Evolutionary conservation across 2,113 vertebrate species (phyloP), one percentile per base, ranked within the genome.

Genomic region (Sitta europaea): DNA sequence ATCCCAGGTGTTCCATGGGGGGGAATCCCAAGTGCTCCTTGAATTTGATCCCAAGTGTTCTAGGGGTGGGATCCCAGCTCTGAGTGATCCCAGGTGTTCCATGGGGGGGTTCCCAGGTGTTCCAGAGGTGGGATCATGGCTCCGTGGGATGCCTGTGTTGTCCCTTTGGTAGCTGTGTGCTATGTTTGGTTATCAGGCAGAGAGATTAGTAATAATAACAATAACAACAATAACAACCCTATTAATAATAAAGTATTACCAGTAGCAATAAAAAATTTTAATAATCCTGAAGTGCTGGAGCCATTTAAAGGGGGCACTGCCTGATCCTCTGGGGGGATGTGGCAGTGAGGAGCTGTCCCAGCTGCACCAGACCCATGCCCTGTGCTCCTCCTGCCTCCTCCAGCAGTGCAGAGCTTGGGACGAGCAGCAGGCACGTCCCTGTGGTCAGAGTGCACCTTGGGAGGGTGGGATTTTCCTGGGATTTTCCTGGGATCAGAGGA

Each of bases 281-380:
- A 10, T 5, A 11, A 38, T 47, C 33, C 31, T 42, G 62, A 5
- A 14, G 47, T 47, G 57, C 25, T 80, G 78, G 50, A 53, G 75
- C 8, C 2, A 1, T n/a, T 35, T 23, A 0, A 35, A 29, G 11
- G 2, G 35, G 17, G 25, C 5, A 0, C 31, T 67, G 10, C 35
- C 40, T 31, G 47, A 9, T 11, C 10, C 57, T 12, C 8, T 20
- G 48, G 24, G 36, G 59, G 12, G 45, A 21, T 11, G 68, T 8
- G 88, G 43, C 68, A 12, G 21, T 2, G 35, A 20, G 53, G 47
- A 27, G 14, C 61, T 58, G 31, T 47, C 27, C 43, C 40, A 16
- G 4, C 5, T 31, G 53, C 14, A 1, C 35, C 9, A 19, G 22
- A 3, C 19, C 53, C 2, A 0, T 16, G 17, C 29, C 57, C 29